Percentiles rank a stretch among this genome's conserved stretches.
Evolutionary conservation across 1,140 invertebrate genomes (phyloP).

Genomic region (Drosophila sechellia): DNA sequence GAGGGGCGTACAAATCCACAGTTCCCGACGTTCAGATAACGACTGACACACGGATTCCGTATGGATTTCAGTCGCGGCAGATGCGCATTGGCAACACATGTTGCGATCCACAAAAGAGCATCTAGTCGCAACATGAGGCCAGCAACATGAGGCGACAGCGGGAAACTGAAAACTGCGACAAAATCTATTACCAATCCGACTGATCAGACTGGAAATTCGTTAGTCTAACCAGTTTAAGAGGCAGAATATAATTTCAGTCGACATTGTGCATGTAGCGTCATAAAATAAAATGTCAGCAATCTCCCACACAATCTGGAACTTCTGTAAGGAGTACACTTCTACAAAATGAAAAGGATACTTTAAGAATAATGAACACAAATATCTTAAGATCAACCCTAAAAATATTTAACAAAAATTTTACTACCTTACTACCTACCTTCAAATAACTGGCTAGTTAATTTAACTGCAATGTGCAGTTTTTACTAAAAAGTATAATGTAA

Average conservation of each 20-base stretch:
- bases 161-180: background rate
- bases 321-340: constrained; percentile 3
- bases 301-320: constrained; percentile 30
- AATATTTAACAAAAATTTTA: too few relatives aligned
- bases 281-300: constrained; percentile 39
- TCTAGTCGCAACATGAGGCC: constrained; percentile 25
- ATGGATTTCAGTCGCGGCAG: constrained; percentile 52
- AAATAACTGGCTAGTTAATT: too few relatives aligned
- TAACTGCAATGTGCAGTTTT: too few relatives aligned
- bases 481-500: too few relatives aligned
- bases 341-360: background rate
- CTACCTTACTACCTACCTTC: too few relatives aligned
- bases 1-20: constrained; percentile 32
- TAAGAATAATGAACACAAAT: background rate
- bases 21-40: constrained; percentile 74
- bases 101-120: constrained; percentile 53
- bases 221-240: constrained; percentile 16
- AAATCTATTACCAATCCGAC: constrained; percentile 6
- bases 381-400: too few relatives aligned
- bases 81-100: constrained; percentile 59
- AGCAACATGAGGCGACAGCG: background rate
- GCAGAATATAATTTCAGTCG: constrained; percentile 19
- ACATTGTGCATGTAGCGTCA: constrained; percentile 32
- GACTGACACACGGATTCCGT: constrained; percentile 61
- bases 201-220: constrained; percentile 19